These are phyloP conservation scores for Heliconius erato DNA, from an alignment of 2,888 invertebrate species.

Conservation along the genomic window DNA sequence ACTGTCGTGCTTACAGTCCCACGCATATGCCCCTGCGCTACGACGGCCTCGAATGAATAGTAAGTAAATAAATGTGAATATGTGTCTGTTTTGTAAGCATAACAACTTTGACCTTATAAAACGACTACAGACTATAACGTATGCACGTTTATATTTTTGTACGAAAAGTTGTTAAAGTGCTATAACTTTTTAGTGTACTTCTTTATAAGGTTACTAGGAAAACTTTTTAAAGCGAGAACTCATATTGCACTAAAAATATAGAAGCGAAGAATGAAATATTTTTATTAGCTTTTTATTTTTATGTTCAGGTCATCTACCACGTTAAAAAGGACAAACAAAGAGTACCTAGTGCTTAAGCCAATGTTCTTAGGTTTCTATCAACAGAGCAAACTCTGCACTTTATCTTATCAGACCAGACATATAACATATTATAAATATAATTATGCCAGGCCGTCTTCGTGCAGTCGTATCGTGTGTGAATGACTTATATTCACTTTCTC, in stretches of 20 bases:
- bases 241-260: not conserved
- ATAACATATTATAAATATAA: too few relatives aligned
- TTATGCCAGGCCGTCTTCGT: too few relatives aligned
- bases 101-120: not conserved
- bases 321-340: too few relatives aligned
- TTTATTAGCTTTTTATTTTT: not conserved
- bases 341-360: too few relatives aligned
- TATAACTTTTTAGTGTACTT: not conserved
- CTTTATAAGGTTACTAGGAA: not conserved
- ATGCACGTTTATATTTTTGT: constrained; percentile 11
- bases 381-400: too few relatives aligned
- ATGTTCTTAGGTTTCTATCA: too few relatives aligned
- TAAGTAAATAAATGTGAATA: not conserved
- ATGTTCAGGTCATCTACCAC: not conserved
- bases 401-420: too few relatives aligned
- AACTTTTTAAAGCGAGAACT: not conserved
- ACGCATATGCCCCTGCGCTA: too few relatives aligned
- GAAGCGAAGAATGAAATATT: not conserved
- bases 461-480: too few relatives aligned
- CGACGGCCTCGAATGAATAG: too few relatives aligned
- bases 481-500: too few relatives aligned
- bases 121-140: not conserved
- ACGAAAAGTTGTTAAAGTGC: not conserved
- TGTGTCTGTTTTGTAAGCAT: not conserved
- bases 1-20: too few relatives aligned